Conservation (phyloP, 2,113 vertebrate species). For the Stegastes partitus region DNA sequence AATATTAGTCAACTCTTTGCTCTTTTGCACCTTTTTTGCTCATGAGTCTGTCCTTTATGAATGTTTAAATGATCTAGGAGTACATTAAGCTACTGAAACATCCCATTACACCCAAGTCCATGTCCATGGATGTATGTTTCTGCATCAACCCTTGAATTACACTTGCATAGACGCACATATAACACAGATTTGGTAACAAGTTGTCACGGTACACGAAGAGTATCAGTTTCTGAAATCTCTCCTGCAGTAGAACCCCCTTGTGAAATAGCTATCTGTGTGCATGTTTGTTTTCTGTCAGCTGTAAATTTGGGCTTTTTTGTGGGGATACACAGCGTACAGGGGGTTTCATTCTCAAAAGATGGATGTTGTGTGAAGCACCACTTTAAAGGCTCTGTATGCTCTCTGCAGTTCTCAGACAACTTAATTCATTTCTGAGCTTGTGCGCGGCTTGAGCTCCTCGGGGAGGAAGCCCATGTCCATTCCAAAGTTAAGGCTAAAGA, state of each 20-base stretch:
- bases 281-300: background rate
- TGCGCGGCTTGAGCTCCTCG: background rate
- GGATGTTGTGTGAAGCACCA: constrained; percentile 1
- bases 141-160: background rate
- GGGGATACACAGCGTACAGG: background rate
- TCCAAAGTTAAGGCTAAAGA: constrained; percentile 17
- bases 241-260: background rate
- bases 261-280: background rate
- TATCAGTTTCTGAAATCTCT: background rate
- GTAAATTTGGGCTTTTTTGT: background rate
- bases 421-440: constrained; percentile 12
- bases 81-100: too few species aligned
- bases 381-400: background rate
- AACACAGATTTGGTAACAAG: background rate
- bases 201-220: background rate
- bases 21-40: background rate
- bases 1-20: background rate
- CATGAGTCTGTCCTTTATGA: background rate
- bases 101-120: background rate
- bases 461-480: constrained; percentile 3
- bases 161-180: background rate
- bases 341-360: constrained; percentile 9
- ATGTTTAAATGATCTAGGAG: background rate
- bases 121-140: background rate
- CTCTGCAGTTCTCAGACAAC: background rate